phyloP scores from a whole-genome alignment of 1,140 invertebrate species.

The Globodera rostochiensis region DNA sequence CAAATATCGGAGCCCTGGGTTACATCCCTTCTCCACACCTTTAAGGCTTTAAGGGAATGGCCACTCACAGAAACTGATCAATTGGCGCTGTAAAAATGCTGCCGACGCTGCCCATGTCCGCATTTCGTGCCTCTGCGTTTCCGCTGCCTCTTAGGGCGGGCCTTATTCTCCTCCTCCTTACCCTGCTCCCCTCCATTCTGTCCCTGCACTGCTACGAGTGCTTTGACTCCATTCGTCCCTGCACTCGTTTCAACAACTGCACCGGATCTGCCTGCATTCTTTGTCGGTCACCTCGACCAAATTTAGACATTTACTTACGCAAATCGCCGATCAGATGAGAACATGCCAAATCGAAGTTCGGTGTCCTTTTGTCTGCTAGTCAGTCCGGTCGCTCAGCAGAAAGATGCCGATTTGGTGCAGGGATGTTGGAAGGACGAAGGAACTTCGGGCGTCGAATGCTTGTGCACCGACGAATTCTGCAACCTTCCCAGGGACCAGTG shows the following conservation, averaged over 20 bases:
- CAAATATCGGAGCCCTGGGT: no score
- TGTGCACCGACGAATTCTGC: conserved; percentile 35
- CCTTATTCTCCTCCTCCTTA: neutral
- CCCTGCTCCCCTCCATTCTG: conserved; percentile 5
- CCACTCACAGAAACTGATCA: no score
- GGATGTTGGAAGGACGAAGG: conserved; percentile 26
- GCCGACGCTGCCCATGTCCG: no score
- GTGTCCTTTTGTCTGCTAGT: conserved; percentile 17
- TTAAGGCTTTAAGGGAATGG: no score
- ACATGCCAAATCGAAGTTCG: conserved; percentile 10
- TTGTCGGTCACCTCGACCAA: conserved; percentile 14
- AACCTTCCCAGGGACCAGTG: conserved; percentile 22
- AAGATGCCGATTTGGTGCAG: conserved; percentile 3
- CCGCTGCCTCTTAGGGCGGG: neutral
- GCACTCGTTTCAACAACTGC: conserved; percentile 27
- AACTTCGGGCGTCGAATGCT: conserved; percentile 17
- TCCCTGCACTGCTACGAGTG: conserved; percentile 31
- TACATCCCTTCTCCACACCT: no score
- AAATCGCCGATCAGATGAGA: conserved; percentile 28
- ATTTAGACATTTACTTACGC: neutral
- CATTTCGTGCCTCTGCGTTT: no score
- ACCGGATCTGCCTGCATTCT: conserved; percentile 32
- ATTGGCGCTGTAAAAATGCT: no score
- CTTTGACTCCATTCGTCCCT: conserved; percentile 12
- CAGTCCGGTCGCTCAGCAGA: conserved; percentile 1